These are phyloP conservation scores for Melanocharis versteri DNA, from an alignment of 2,113 vertebrate species.

Conservation along the genomic window DNA sequence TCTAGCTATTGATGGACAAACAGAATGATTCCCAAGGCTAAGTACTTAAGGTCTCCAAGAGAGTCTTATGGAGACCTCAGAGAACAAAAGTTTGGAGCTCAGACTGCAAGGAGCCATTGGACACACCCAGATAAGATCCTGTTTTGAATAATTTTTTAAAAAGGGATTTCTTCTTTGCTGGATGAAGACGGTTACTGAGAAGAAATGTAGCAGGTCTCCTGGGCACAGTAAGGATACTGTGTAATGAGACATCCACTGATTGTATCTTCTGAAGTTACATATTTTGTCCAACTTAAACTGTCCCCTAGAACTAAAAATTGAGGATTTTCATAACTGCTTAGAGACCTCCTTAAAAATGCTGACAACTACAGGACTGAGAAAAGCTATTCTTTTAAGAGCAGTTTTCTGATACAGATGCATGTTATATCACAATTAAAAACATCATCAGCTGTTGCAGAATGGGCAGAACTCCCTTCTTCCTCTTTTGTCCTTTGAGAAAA, in stretches of 20 bases:
- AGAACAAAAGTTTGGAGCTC: not conserved
- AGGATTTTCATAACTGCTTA: not conserved
- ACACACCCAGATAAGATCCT: not conserved
- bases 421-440: not conserved
- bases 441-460: not conserved
- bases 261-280: not conserved
- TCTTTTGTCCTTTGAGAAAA: not conserved
- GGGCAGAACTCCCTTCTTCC: not conserved
- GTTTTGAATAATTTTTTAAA: not conserved
- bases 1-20: not conserved
- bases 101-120: not conserved
- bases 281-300: not conserved
- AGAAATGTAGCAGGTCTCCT: not conserved
- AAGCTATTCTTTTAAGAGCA: not conserved
- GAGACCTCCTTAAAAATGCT: not conserved
- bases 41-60: not conserved
- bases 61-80: not conserved
- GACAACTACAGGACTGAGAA: not conserved
- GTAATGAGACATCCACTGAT: not conserved
- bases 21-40: not conserved
- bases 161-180: not conserved
- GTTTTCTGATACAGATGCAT: not conserved
- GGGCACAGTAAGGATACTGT: not conserved
- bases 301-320: not conserved
- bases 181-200: not conserved